phyloP scores from a whole-genome alignment of 2,797 vertebrate species.

The Bryconaethiops microstoma region DNA sequence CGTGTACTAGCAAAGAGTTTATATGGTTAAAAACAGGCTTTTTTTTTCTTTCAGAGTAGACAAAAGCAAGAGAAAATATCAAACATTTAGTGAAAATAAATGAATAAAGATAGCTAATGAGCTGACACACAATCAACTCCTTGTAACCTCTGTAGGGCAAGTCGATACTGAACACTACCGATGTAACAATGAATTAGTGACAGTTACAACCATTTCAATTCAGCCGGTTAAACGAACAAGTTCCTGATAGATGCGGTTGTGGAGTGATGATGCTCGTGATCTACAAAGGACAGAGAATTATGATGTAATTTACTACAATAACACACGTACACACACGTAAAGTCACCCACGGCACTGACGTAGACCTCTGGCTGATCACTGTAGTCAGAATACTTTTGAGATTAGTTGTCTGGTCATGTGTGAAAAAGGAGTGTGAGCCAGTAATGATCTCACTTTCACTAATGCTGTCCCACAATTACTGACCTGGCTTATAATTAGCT shows the following conservation, averaged over 20 bases:
- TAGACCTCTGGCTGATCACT: neutral
- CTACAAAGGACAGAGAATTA: neutral
- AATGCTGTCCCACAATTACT: conserved; percentile 20
- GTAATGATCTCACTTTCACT: conserved; percentile 39
- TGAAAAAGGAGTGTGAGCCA: conserved; percentile 22
- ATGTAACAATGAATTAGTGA: too few relatives aligned
- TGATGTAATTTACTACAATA: neutral
- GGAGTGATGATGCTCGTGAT: neutral
- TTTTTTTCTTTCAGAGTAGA: too few relatives aligned
- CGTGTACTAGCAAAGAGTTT: neutral
- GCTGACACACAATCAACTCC: too few relatives aligned
- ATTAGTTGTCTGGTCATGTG: conserved; percentile 39
- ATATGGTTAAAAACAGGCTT: too few relatives aligned
- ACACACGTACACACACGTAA: neutral
- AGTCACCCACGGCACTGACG: neutral
- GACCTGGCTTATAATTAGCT: conserved; percentile 3
- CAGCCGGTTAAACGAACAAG: too few relatives aligned
- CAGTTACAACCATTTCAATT: too few relatives aligned
- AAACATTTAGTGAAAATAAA: too few relatives aligned
- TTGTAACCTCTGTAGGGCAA: neutral
- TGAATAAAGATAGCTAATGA: too few relatives aligned
- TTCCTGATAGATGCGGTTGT: neutral
- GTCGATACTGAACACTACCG: neutral
- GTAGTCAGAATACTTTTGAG: conserved; percentile 42
- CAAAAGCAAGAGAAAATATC: too few relatives aligned